A percentile compares a stretch with the other conserved stretches of the same genome.
Conservation (phyloP, 2,888 invertebrate species). For the Scaptomyza reducta region DNA sequence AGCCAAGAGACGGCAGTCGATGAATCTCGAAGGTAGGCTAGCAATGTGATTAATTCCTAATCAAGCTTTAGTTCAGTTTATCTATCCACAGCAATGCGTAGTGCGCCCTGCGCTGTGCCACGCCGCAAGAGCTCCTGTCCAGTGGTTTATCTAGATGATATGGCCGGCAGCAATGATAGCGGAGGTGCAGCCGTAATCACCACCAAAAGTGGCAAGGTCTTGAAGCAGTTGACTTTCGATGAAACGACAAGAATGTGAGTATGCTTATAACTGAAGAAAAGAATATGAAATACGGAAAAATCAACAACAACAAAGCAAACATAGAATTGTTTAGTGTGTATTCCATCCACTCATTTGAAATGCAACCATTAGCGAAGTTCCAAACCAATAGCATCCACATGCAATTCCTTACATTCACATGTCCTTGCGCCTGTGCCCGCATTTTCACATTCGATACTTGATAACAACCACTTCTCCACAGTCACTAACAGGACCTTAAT, state of each 20-base stretch:
- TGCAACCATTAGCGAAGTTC: background rate
- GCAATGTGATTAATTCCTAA: background rate
- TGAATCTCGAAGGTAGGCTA: slow-evolving; percentile 81
- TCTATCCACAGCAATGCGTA: slow-evolving; percentile 45
- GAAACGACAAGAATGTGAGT: slow-evolving; percentile 74
- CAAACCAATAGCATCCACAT: slow-evolving; percentile 23
- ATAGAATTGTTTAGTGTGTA: no score
- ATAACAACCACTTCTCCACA: slow-evolving; percentile 25
- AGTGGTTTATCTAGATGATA: slow-evolving; percentile 61
- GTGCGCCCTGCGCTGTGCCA: slow-evolving; percentile 42
- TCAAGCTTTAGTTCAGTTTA: slow-evolving; percentile 11
- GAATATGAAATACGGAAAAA: background rate
- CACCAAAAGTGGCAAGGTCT: slow-evolving; percentile 63
- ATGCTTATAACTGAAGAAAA: background rate
- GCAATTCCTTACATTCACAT: background rate
- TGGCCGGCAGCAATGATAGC: slow-evolving; percentile 44
- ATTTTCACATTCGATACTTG: slow-evolving; percentile 2
- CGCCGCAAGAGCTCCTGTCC: slow-evolving; percentile 77
- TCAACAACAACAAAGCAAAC: background rate
- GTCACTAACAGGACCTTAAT: slow-evolving; percentile 26
- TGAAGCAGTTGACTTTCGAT: slow-evolving; percentile 66
- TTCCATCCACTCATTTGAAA: background rate
- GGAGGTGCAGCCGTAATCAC: slow-evolving; percentile 44
- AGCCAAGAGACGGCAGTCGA: slow-evolving; percentile 86
- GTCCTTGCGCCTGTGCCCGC: slow-evolving; percentile 7